phyloP scores from a whole-genome alignment of 2,113 vertebrate genomes.

The Hiodon alosoides region DNA sequence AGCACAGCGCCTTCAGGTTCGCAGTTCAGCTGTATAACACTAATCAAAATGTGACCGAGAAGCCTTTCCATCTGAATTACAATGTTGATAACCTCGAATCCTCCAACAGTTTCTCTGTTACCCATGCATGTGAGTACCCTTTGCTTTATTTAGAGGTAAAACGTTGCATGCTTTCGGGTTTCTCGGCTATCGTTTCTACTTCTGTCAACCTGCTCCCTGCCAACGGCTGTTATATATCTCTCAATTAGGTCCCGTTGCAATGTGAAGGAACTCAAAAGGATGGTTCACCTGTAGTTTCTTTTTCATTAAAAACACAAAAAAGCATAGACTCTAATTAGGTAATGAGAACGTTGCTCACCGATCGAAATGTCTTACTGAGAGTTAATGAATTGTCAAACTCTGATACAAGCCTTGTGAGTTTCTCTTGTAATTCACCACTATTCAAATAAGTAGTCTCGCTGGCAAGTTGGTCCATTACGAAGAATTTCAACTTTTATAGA shows the following conservation, averaged over 20 bases:
- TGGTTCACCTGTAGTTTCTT: too few relatives aligned
- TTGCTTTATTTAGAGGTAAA: constrained; percentile 33
- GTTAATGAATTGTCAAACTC: too few relatives aligned
- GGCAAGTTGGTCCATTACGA: too few relatives aligned
- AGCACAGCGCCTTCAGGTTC: constrained; percentile 98
- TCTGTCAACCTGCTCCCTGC: not conserved
- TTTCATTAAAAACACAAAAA: too few relatives aligned
- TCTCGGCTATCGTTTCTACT: not conserved
- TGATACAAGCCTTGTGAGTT: too few relatives aligned
- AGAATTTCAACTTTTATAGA: too few relatives aligned
- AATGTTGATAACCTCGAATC: constrained; percentile 98
- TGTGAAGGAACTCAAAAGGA: not conserved
- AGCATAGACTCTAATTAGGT: too few relatives aligned
- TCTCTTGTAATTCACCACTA: too few relatives aligned
- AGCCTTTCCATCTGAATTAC: constrained; percentile 97
- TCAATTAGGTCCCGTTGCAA: constrained; percentile 14
- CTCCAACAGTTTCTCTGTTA: constrained; percentile 99
- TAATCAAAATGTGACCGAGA: constrained; percentile 97
- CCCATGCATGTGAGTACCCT: constrained; percentile 94
- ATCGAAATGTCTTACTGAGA: too few relatives aligned
- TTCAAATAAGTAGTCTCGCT: too few relatives aligned
- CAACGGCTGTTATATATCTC: constrained; percentile 3
- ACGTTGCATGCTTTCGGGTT: constrained; percentile 15
- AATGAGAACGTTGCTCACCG: too few relatives aligned
- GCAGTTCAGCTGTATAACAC: constrained; percentile 99